A percentile compares a stretch with the other conserved stretches of the same genome.
phyloP scores from a whole-genome alignment of 35 echinoderm and acorn worm species.

The Anneissia japonica region DNA sequence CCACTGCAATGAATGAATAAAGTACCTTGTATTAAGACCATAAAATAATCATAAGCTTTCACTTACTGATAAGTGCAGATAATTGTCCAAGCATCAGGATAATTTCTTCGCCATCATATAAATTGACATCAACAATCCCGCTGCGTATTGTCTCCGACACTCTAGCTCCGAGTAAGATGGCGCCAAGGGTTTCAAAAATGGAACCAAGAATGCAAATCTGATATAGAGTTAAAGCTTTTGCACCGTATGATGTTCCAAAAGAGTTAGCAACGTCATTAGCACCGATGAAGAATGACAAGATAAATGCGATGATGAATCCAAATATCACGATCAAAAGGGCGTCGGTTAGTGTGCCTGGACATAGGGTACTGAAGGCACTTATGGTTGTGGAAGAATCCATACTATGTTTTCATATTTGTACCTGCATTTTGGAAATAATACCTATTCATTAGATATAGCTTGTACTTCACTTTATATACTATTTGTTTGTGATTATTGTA shows the following conservation, averaged over 20 bases:
- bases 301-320: conserved; percentile 48
- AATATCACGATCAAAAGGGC: conserved; percentile 41
- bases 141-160: conserved; percentile 50
- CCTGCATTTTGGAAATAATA: no score
- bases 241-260: conserved; percentile 54
- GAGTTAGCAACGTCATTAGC: conserved; percentile 77
- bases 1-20: no score
- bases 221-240: conserved; percentile 15
- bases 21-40: no score
- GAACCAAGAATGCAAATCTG: conserved; percentile 5
- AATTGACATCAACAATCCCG: conserved; percentile 22
- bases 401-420: no score
- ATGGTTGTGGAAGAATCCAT: no score
- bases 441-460: no score
- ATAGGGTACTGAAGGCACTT: background rate
- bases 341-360: background rate
- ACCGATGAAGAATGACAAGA: conserved; percentile 48
- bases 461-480: no score
- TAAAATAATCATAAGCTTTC: no score
- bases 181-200: conserved; percentile 55
- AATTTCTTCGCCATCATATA: conserved; percentile 35
- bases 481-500: no score
- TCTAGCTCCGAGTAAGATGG: conserved; percentile 50
- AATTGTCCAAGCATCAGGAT: conserved; percentile 51
- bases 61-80: conserved; percentile 43